Percentiles rank a stretch among this genome's conserved stretches.
phyloP scores from a whole-genome alignment of 2,888 invertebrate species.

The Heliconius ismenius region DNA sequence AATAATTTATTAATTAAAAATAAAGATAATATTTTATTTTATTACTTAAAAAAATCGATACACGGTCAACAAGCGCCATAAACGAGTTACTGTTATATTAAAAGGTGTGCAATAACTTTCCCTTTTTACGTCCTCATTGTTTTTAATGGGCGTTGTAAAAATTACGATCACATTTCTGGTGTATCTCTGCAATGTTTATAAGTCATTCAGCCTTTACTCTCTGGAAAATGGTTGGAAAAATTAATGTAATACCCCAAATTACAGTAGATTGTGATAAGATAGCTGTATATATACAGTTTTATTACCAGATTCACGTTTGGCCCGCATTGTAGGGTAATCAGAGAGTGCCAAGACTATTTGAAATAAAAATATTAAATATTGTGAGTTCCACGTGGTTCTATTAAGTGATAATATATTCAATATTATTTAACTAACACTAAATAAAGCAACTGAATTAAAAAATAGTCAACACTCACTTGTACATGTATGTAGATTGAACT shows the following conservation, averaged over 20 bases:
- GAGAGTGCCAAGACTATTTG: background rate
- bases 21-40: background rate
- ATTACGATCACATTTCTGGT: slow-evolving; percentile 58
- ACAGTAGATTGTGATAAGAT: background rate
- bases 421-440: no score
- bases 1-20: background rate
- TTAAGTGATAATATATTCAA: no score
- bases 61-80: slow-evolving; percentile 29
- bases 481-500: background rate
- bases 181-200: slow-evolving; percentile 38
- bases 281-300: background rate
- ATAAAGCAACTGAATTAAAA: background rate
- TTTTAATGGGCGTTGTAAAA: slow-evolving; percentile 65
- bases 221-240: slow-evolving; percentile 19
- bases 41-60: background rate
- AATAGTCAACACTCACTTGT: no score
- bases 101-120: slow-evolving; percentile 39
- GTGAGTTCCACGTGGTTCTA: no score
- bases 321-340: background rate
- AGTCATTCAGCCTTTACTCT: slow-evolving; percentile 27
- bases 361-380: background rate
- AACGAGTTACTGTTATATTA: slow-evolving; percentile 35
- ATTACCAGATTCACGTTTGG: background rate
- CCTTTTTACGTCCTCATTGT: slow-evolving; percentile 54
- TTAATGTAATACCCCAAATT: background rate